Percentiles rank a stretch among this genome's conserved stretches.
phyloP scores from a whole-genome alignment of 1,140 invertebrate species.

The Euglossa dilemma region DNA sequence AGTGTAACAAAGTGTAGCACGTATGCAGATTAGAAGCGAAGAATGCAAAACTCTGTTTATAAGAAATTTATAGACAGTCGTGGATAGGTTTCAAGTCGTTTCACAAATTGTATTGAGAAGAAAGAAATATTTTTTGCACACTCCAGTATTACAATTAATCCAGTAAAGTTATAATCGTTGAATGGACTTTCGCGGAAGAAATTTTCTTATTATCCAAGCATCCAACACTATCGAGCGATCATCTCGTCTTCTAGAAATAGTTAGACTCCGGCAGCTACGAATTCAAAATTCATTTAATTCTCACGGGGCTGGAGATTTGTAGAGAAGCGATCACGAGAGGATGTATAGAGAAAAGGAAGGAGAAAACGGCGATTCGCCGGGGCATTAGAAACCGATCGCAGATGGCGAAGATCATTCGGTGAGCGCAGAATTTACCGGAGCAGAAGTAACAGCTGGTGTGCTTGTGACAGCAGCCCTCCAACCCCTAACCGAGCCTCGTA shows the following conservation, averaged over 20 bases:
- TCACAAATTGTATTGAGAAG: no score
- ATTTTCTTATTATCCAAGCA: no score
- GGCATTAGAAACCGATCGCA: constrained; percentile 66
- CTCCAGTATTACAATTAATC: no score
- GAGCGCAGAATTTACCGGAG: constrained; percentile 78
- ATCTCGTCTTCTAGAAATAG: not conserved
- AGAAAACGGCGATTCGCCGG: constrained; percentile 36
- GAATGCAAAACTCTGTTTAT: no score
- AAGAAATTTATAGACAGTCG: no score
- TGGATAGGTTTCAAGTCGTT: no score
- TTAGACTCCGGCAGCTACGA: not conserved
- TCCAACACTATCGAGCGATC: not conserved
- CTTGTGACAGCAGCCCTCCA: constrained; percentile 77
- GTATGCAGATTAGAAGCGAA: no score
- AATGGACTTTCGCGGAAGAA: no score
- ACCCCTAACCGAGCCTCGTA: constrained; percentile 68
- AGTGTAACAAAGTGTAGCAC: no score
- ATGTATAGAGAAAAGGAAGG: not conserved
- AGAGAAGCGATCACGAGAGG: not conserved
- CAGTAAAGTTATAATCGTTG: no score
- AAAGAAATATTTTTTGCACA: no score
- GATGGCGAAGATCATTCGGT: constrained; percentile 68
- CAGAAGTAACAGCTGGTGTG: constrained; percentile 81
- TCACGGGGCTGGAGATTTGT: not conserved
- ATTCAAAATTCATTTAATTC: not conserved